A percentile compares a stretch with the other conserved stretches of the same genome.
Evolutionary conservation across 2,888 invertebrate genomes (phyloP).

Genomic region (Lycaena phlaeas): DNA sequence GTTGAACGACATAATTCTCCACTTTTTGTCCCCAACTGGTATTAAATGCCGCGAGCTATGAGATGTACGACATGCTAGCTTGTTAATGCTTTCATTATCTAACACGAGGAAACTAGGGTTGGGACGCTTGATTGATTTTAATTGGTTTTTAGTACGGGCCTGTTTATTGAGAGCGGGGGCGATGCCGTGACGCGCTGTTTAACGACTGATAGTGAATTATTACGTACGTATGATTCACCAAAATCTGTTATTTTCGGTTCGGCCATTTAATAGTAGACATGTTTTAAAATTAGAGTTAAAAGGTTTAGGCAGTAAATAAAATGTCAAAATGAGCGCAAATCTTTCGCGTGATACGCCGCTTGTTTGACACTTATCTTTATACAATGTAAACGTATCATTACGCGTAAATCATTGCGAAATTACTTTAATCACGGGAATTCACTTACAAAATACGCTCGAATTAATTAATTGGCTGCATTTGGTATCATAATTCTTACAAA

Average conservation of each 20-base stretch:
- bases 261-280: no score
- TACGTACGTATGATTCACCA: no score
- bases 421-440: constrained; percentile 9
- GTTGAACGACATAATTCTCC: constrained; percentile 1
- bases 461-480: constrained; percentile 37
- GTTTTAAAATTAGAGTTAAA: no score
- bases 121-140: constrained; percentile 42
- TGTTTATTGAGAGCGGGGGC: constrained; percentile 24
- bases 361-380: no score
- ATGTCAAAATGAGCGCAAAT: no score
- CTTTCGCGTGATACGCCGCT: no score
- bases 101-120: constrained; percentile 22
- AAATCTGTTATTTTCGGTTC: no score
- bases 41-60: constrained; percentile 16
- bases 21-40: constrained; percentile 11
- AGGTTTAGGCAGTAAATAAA: no score
- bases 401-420: constrained; percentile 5
- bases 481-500: constrained; percentile 40
- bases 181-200: neutral
- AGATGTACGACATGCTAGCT: constrained; percentile 18
- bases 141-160: constrained; percentile 44
- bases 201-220: no score
- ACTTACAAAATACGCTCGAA: constrained; percentile 13
- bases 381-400: constrained; percentile 6
- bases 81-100: constrained; percentile 23